Evolutionary conservation across 2,113 vertebrate species (phyloP), one percentile per base, ranked within the genome.

Genomic region (Centrocercus urophasianus): DNA sequence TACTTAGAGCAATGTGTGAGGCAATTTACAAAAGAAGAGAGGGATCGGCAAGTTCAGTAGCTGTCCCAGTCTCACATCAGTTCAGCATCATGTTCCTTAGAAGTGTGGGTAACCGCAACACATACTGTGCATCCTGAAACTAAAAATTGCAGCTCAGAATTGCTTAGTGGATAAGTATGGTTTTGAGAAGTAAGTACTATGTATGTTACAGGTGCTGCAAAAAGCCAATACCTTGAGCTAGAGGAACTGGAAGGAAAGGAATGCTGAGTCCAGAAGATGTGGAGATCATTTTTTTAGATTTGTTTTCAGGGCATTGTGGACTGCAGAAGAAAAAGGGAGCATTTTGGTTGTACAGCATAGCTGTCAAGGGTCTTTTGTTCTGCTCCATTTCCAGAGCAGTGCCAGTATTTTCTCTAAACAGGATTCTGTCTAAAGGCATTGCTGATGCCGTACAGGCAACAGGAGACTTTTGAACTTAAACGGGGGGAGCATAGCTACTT

Each of bases 1-100:
- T 60, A 52, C 20, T 86, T 83, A 45, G 22, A 94, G 73, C 88
- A 67, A 21, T 3, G 83, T 92, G 76, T 60, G 61, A 86, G 79
- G 87, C 72, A 93, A 81, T 93, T 92, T 83, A 40, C 75, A 80
- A 81, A 27, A 80, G 73, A 67, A 72, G 75, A 57, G 43, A 48
- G 13, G 42, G 75, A 81, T 70, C 92, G 82, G 85, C 54, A 75
- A 60, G 88, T 66, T 85, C 87, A 64, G 25, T 38, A 11, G 2
- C 71, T 87, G 54, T 61, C 72, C 56, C 59, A 32, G 32, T 63
- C 21, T 93, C 19, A 0, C 32, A 28, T 79, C 67, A 63, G 42
- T 67, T 76, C 14, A 57, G 52, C 27, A 89, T 85, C 18, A 22
- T 50, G 4, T 67, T 85, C 16, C 17, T 13, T 45, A 17, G 59